Percentiles rank a stretch among this genome's conserved stretches.
These are phyloP conservation scores for Papilio xuthus DNA, from an alignment of 1,140 invertebrate species.

Conservation along the genomic window DNA sequence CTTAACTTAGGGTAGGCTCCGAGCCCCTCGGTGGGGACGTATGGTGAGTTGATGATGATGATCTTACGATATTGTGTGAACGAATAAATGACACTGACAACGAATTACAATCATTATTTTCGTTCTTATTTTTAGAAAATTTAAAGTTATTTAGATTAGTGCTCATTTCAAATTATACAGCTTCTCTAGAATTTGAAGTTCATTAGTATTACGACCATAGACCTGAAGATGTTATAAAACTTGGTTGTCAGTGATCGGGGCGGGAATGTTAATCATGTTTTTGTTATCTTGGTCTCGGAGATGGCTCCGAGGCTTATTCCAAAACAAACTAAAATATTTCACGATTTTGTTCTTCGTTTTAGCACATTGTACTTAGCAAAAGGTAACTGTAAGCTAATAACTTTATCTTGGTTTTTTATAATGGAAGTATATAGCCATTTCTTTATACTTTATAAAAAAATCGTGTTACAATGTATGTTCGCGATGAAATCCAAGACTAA, in stretches of 20 bases:
- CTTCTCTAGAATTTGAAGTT: neutral
- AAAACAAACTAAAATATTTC: slow-evolving; percentile 1
- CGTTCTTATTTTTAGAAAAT: neutral
- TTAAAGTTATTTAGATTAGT: neutral
- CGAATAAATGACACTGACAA: neutral
- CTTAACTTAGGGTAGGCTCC: too few species aligned
- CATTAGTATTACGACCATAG: neutral
- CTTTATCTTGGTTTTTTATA: neutral
- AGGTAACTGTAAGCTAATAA: neutral
- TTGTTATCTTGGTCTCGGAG: neutral
- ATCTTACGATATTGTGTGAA: too few species aligned
- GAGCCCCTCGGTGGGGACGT: too few species aligned
- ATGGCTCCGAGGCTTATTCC: neutral
- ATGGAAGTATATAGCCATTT: too few species aligned
- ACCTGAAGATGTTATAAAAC: slow-evolving; percentile 16
- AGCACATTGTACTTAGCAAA: neutral
- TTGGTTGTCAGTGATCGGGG: neutral
- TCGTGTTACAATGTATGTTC: too few species aligned
- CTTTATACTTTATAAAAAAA: too few species aligned
- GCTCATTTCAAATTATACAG: neutral
- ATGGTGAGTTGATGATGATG: too few species aligned
- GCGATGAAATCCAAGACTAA: too few species aligned
- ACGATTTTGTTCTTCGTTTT: slow-evolving; percentile 1
- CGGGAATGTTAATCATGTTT: slow-evolving; percentile 11
- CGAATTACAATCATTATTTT: neutral